Conservation (phyloP, 2,113 vertebrate genomes). For the Pelusios castaneus region DNA sequence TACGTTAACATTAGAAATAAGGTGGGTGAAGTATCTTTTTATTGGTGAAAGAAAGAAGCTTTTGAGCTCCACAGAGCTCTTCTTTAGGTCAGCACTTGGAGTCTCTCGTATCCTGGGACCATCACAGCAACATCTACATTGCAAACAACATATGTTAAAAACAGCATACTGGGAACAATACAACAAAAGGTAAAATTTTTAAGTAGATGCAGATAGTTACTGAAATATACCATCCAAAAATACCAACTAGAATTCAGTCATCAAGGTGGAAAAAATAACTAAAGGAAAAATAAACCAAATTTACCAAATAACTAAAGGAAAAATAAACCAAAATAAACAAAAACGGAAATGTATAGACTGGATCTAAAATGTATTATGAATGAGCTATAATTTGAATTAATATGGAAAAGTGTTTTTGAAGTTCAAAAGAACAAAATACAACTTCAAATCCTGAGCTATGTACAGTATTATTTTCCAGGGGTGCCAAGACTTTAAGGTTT, state of each 20-base stretch:
- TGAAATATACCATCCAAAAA: background rate
- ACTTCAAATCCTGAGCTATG: background rate
- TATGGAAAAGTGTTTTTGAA: background rate
- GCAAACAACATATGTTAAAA: accelerated
- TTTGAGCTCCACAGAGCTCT: background rate
- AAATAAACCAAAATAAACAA: no score
- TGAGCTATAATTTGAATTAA: background rate
- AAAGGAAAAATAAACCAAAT: background rate
- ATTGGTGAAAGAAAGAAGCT: background rate
- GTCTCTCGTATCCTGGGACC: background rate
- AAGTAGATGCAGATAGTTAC: background rate
- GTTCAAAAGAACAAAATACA: background rate
- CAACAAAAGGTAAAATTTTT: background rate
- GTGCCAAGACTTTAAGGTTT: background rate
- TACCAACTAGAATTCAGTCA: background rate
- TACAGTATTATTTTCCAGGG: background rate
- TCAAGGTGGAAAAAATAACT: background rate
- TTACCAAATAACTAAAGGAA: no score
- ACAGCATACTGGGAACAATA: background rate
- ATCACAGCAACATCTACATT: background rate
- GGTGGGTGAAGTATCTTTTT: background rate
- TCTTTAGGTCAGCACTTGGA: background rate
- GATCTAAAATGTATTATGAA: background rate
- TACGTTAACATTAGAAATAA: background rate
- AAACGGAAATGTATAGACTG: background rate